Evolutionary conservation across 1,140 invertebrate species (phyloP), one percentile per base, ranked within the genome.

Genomic region (Pseudomyrmex dendroicus): DNA sequence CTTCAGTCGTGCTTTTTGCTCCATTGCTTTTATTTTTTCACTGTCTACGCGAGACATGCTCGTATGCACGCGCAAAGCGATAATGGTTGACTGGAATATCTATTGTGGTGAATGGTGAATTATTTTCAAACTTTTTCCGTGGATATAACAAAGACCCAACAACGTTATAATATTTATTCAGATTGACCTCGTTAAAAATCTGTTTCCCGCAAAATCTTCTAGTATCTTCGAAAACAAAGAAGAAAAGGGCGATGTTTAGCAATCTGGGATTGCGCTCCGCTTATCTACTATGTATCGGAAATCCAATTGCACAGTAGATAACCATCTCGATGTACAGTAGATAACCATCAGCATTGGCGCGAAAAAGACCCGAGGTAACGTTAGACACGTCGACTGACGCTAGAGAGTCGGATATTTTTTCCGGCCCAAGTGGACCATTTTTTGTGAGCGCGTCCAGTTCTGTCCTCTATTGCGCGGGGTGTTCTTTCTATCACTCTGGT

Each of bases 401-500:
- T 66, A n/a, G 20, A 54, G 48, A 59, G 35, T 35, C 70, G n/a
- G 46, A 46, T 48, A 74, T 82, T 82, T 82, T 82, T 82, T 63
- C 70, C 25, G 22, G 78, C 54, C 78, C 78, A 82, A 82, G 66
- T 73, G 73, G 54, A 57, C 13, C 10, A 64, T 86, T 64, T 70
- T 74, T 50, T 8, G 35, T 35, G 35, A 35, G 35, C 35, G 15
- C 20, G 12, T 54, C 20, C 54, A 7, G 25, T 35, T 25, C 20
- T 22, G 35, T 66, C 54, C 54, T 35, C 70, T 46, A 73, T 84
- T 78, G 54, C 48, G 46, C 35, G n/a, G 63, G 70, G 66, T 70
- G 76, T 80, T 72, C 76, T 59, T 80, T 59, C 76, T 72, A 80
- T 80, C 76, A 59, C 54, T 80, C 46, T 68, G 70, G 44, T 72